Evolutionary conservation across 2,797 vertebrate species (phyloP).

Genomic region (Micromesistius poutassou): DNA sequence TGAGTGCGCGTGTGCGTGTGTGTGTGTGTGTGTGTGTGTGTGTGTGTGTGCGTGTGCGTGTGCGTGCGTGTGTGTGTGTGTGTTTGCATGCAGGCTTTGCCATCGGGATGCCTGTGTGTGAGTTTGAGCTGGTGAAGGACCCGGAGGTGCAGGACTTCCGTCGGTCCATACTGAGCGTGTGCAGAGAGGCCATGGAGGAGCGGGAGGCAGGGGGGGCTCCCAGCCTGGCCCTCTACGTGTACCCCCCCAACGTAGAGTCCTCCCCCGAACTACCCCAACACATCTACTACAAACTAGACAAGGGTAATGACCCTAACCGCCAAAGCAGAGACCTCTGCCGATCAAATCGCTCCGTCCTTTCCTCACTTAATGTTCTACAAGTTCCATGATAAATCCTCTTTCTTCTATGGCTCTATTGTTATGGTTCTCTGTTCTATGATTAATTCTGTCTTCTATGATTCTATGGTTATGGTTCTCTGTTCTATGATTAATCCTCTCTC

Average conservation of each 20-base stretch:
- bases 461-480: too few species aligned
- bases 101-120: constrained; percentile 72
- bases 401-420: too few species aligned
- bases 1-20: too few species aligned
- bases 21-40: too few species aligned
- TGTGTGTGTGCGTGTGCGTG: too few species aligned
- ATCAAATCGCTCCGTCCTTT: too few species aligned
- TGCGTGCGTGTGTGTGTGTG: constrained; percentile 9
- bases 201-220: constrained; percentile 71
- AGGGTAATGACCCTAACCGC: constrained; percentile 37
- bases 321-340: too few species aligned
- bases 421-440: too few species aligned
- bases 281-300: constrained; percentile 73
- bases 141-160: constrained; percentile 72
- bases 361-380: too few species aligned
- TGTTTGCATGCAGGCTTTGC: constrained; percentile 70
- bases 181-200: constrained; percentile 73
- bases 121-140: constrained; percentile 74
- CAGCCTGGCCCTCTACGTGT: constrained; percentile 77
- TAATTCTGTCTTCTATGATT: too few species aligned
- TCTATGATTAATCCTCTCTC: too few species aligned
- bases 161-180: constrained; percentile 67
- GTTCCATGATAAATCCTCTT: too few species aligned
- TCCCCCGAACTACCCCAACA: constrained; percentile 73
- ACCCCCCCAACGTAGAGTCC: constrained; percentile 78